These are phyloP conservation scores for Muricea muricata DNA, from an alignment of 92 coral and sea anemone species.

Conservation along the genomic window DNA sequence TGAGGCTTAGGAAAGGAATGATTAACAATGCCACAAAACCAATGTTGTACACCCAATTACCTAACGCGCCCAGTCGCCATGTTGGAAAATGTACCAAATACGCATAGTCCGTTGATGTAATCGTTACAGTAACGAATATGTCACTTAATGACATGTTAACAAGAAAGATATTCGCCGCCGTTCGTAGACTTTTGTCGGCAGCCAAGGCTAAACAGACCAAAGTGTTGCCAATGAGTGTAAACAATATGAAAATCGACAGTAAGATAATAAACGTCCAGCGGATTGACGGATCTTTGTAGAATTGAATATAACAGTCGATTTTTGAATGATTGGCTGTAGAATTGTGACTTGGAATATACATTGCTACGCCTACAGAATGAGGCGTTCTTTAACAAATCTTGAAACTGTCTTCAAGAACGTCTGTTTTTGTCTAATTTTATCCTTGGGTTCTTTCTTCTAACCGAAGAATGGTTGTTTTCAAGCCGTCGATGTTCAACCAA, in stretches of 20 bases:
- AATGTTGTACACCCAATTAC: constrained; percentile 20
- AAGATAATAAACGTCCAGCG: constrained; percentile 3
- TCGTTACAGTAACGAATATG: not conserved
- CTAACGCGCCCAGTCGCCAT: constrained; percentile 19
- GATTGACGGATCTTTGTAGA: not conserved
- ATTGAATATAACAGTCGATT: not conserved
- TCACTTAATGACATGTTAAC: constrained; percentile 18
- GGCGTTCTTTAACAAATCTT: not conserved
- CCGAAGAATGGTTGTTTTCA: no score
- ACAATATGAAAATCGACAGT: not conserved
- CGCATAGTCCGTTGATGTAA: not conserved
- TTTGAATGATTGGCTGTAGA: not conserved
- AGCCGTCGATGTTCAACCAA: no score
- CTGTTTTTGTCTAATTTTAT: no score
- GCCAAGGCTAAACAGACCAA: not conserved
- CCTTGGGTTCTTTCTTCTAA: no score
- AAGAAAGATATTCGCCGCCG: constrained; percentile 3
- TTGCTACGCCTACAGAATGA: not conserved
- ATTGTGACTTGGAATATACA: not conserved
- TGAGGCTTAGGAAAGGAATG: not conserved
- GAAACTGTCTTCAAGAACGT: no score
- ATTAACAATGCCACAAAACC: constrained; percentile 22
- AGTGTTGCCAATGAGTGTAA: constrained; percentile 6
- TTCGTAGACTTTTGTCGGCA: not conserved
- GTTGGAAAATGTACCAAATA: constrained; percentile 11